Base-by-base conservation (phyloP, 2,797 vertebrate genomes). In the Kryptopterus vitreolus region DNA sequence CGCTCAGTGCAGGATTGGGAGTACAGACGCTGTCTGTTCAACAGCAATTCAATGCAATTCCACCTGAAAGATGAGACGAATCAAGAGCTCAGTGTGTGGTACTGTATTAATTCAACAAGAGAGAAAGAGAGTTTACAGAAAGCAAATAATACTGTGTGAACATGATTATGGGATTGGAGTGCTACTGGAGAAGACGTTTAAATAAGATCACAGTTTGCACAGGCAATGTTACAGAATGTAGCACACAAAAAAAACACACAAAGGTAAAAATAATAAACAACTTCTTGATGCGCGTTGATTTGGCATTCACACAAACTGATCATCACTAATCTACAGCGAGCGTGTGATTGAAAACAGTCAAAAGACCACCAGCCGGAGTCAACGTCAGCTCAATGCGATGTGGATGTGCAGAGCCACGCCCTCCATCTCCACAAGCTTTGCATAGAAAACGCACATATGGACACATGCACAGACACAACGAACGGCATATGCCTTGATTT, bases 401-500 rank as follows among this genome's bases (percentile, higher is more conserved):
- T 43, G 38, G 50, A 62, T 55, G 43, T 46, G 31, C 73, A 70
- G 53, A 38, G 24, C 48, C 62, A n/a, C 43, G 69, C 55, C 52
- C 20, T 58, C 52, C 20, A 46, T 75, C 12, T 63, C 35, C 68
- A 69, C 46, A 82, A 50, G 66, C 65, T 66, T 63, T 50, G 83
- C n/a, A 77, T 74, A 72, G 76, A 78, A n/a, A 74, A 72, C 63
- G 85, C 24, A 61, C 48, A 52, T 35, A 57, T 12, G 63, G 3
- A 70, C 24, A 55, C 62, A 63, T 61, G 79, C 79, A 35, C 50
- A 74, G 38, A 79, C 81, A 78, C 79, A 7, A 29, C 35, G 43
- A 82, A 74, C 73, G 53, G 81, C 79, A 52, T 55, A 69, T 69
- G 77, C 83, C 77, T 76, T 82, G 86, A 89, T 89, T 90, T 89